Percentiles rank a stretch among this genome's conserved stretches.
phyloP scores from a whole-genome alignment of 2,797 vertebrate species.

The Xyrichtys novacula region DNA sequence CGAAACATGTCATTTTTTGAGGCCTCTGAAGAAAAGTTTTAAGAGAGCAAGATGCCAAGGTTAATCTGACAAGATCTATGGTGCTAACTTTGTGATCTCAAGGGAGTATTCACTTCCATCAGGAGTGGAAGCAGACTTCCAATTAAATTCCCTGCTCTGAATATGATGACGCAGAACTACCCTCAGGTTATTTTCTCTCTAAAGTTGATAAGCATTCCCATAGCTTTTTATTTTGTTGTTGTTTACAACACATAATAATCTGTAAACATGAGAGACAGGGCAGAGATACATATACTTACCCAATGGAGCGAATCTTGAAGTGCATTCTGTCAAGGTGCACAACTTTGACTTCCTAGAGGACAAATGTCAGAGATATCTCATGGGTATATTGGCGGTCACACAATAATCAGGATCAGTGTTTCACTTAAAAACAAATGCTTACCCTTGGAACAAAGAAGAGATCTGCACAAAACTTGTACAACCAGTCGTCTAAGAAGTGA shows the following conservation, averaged over 20 bases:
- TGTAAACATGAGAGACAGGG: neutral
- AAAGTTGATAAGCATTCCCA: neutral
- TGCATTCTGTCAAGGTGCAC: constrained; percentile 88
- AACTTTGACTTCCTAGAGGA: constrained; percentile 94
- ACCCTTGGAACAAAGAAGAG: constrained; percentile 97
- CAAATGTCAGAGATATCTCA: constrained; percentile 4
- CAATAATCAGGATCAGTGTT: too few species aligned
- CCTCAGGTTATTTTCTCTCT: neutral
- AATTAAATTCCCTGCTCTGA: neutral
- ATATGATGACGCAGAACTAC: neutral
- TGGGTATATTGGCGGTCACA: too few species aligned
- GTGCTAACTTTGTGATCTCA: neutral
- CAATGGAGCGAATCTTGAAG: constrained; percentile 94
- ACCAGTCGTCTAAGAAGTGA: constrained; percentile 96
- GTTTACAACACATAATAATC: neutral
- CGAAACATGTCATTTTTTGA: too few species aligned
- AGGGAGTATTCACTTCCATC: neutral
- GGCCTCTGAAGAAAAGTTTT: too few species aligned
- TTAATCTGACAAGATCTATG: neutral
- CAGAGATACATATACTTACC: constrained; percentile 84
- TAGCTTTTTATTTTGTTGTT: too few species aligned
- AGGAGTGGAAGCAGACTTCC: neutral
- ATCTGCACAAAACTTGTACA: constrained; percentile 96
- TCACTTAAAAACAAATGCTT: too few species aligned
- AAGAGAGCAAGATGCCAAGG: neutral